Base-by-base conservation (phyloP, 2,888 invertebrate species). In the Trichopoda pennipes region DNA sequence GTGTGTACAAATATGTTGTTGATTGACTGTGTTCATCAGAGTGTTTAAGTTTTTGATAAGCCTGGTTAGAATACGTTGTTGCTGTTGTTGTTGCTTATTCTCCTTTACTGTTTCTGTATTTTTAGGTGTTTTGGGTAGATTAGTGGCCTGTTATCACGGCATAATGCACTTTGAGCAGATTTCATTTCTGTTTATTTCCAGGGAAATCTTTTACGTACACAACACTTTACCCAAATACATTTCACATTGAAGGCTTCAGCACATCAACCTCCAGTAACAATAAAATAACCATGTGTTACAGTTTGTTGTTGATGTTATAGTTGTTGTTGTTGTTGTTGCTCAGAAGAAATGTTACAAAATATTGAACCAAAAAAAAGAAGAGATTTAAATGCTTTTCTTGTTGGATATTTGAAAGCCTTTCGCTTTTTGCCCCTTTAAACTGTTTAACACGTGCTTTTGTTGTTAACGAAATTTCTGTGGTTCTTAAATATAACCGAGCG, bases 41-140 rank as follows among this genome's bases (percentile, higher is more conserved):
- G 85, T 85, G 84, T 84, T 85, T 84, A 63, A 83, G 53, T 70
- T 83, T 75, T 84, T 84, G 87, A 89, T 89, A 88, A 88, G 87
- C 72, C 83, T 72, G 38, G n/a, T n/a, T n/a, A n/a, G 32, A 10
- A n/a, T 3, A 16, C n/a, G 28, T 23, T 51, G 42, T 55, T 60
- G 51, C 28, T 28, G 8, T 55, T 66, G 49, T n/a, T 38, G 16
- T 38, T 74, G 42, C 60, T 66, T 51, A 51, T 42, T 69, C 53
- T 68, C 42, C 60, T 76, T 76, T 68, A 55, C 38, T n/a, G n/a
- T n/a, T n/a, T 70, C 74, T 66, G 74, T 77, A 70, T 47, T 53
- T 75, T 73, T 60, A 56, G 77, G 85, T 61, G 80, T 81, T 85
- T 82, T 82, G 84, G 84, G 85, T 81, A 82, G 85, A 86, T 86